A percentile compares a stretch with the other conserved stretches of the same genome.
Conservation (phyloP, 1,140 invertebrate genomes). For the Artemia franciscana region DNA sequence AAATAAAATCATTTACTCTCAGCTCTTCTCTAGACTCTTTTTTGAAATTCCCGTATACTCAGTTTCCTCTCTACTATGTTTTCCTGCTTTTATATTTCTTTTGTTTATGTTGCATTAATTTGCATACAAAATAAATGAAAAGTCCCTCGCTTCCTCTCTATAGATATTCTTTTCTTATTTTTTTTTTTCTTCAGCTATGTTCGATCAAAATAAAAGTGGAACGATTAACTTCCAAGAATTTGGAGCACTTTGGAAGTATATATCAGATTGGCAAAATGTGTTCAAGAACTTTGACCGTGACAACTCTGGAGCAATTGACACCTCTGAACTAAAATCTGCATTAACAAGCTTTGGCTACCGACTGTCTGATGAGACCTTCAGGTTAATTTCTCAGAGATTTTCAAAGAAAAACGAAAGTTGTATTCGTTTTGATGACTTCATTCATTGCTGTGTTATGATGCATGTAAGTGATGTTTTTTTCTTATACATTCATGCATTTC, state of each 20-base stretch:
- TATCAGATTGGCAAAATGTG: conserved; percentile 30
- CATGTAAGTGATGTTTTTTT: conserved; percentile 74
- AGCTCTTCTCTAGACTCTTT: no score
- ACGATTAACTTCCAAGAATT: conserved; percentile 89
- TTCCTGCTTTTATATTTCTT: no score
- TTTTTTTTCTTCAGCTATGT: conserved; percentile 51
- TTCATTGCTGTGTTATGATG: conserved; percentile 78
- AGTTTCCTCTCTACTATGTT: no score
- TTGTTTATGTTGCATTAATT: no score
- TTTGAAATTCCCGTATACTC: no score
- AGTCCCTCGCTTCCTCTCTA: no score
- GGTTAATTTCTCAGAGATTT: conserved; percentile 69
- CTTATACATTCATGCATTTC: no score
- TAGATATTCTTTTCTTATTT: no score
- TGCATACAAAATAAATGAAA: no score
- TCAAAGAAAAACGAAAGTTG: conserved; percentile 69
- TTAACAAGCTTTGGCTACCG: conserved; percentile 71
- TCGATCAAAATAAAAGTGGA: conserved; percentile 69
- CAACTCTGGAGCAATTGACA: conserved; percentile 86
- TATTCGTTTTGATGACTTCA: conserved; percentile 95
- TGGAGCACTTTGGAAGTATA: conserved; percentile 86
- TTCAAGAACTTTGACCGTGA: conserved; percentile 70
- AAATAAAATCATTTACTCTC: no score
- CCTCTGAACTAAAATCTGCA: conserved; percentile 64
- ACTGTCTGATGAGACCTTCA: conserved; percentile 58